Percentiles rank a stretch among this genome's conserved stretches.
phyloP scores from a whole-genome alignment of 2,797 vertebrate genomes.

The Arnoldichthys spilopterus region DNA sequence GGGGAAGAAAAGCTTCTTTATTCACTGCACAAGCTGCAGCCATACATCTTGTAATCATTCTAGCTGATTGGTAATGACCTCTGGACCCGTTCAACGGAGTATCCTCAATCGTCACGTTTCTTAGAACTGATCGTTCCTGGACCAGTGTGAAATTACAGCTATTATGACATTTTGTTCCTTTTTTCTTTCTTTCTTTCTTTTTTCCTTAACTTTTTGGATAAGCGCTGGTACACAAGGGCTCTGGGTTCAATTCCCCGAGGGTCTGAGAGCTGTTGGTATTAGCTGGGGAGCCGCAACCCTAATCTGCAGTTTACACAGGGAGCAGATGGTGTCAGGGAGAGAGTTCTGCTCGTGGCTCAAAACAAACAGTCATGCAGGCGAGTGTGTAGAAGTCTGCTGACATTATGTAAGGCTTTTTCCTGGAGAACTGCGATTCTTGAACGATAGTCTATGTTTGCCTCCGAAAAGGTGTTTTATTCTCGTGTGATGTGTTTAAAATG shows the following conservation, averaged over 20 bases:
- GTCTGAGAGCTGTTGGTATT: constrained; percentile 43
- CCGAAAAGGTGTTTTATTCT: no score
- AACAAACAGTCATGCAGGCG: constrained; percentile 25
- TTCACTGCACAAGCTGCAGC: not conserved
- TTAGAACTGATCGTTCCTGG: not conserved
- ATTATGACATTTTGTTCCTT: not conserved
- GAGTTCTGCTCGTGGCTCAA: constrained; percentile 33
- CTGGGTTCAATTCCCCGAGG: constrained; percentile 36
- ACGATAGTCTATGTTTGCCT: not conserved
- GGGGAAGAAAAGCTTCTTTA: constrained; percentile 3
- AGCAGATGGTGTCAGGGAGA: constrained; percentile 59
- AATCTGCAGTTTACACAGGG: constrained; percentile 49
- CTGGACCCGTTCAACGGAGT: not conserved
- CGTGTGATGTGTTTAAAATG: no score
- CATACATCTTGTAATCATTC: not conserved
- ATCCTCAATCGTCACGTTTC: not conserved
- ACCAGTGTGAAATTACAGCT: not conserved
- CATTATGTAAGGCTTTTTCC: not conserved
- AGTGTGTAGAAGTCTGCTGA: constrained; percentile 14
- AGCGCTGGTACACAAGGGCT: constrained; percentile 26
- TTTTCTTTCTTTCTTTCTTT: not conserved
- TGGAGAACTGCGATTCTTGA: not conserved
- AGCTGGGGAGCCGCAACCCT: constrained; percentile 40
- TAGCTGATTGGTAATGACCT: not conserved
- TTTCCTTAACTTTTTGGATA: not conserved